phyloP scores from a whole-genome alignment of 2,113 vertebrate species.

The Sturnira hondurensis region DNA sequence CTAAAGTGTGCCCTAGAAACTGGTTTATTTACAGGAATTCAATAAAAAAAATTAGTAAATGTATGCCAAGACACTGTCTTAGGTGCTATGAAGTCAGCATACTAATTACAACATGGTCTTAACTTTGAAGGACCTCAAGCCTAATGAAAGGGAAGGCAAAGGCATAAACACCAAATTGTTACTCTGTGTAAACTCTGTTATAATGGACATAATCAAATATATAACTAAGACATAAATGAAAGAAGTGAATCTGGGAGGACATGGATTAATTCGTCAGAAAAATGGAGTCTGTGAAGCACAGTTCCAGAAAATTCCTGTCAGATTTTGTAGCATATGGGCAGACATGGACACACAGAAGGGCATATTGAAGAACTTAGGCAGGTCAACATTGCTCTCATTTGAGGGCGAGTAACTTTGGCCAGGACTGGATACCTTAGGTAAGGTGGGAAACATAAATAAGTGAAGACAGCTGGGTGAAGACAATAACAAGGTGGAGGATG shows the following conservation, averaged over 20 bases:
- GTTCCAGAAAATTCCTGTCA: background rate
- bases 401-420: background rate
- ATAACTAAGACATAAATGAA: background rate
- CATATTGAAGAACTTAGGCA: background rate
- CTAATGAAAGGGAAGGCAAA: background rate
- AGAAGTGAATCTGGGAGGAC: background rate
- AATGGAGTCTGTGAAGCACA: background rate
- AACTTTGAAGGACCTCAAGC: background rate
- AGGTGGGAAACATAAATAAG: background rate
- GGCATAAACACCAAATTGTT: background rate
- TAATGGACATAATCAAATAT: background rate
- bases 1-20: background rate
- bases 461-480: constrained; percentile 31
- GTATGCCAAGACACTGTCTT: background rate
- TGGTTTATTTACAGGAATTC: background rate
- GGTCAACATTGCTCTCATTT: background rate
- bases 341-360: background rate
- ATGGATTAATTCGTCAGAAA: background rate
- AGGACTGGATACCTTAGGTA: background rate
- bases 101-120: background rate
- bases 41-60: background rate
- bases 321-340: background rate
- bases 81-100: background rate
- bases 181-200: background rate
- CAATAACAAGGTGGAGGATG: background rate